Evolutionary conservation across 2,797 vertebrate genomes (phyloP).

Genomic region (Chloroceryle amazona): DNA sequence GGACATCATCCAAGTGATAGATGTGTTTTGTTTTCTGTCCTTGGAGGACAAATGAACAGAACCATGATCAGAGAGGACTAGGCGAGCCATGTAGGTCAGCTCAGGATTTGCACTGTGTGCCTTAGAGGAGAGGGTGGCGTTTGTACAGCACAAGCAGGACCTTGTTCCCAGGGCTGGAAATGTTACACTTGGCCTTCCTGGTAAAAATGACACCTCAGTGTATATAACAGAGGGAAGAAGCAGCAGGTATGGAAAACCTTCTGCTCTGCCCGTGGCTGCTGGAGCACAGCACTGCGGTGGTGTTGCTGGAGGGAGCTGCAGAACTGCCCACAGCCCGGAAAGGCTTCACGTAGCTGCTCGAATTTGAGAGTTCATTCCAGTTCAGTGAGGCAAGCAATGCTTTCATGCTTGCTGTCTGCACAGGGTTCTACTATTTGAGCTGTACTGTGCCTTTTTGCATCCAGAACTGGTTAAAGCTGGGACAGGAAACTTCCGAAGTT

Average conservation of each 20-base stretch:
- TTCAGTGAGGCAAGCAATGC: neutral
- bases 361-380: neutral
- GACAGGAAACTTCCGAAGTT: neutral
- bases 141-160: neutral
- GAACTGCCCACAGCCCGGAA: neutral
- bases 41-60: slow-evolving; percentile 15
- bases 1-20: slow-evolving; percentile 23
- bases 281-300: neutral
- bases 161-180: neutral
- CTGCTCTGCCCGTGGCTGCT: neutral
- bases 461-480: neutral
- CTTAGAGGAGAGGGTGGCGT: neutral
- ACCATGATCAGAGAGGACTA: neutral
- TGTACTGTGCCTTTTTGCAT: neutral
- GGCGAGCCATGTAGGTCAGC: neutral
- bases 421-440: neutral
- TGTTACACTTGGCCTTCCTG: neutral
- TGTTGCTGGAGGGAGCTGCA: neutral
- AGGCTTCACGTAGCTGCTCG: neutral
- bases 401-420: neutral
- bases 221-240: neutral
- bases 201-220: neutral
- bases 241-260: neutral
- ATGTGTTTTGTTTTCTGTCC: slow-evolving; percentile 30
- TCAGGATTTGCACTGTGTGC: neutral